phyloP scores from a whole-genome alignment of 2,113 vertebrate species.

The Leuciscus idus region DNA sequence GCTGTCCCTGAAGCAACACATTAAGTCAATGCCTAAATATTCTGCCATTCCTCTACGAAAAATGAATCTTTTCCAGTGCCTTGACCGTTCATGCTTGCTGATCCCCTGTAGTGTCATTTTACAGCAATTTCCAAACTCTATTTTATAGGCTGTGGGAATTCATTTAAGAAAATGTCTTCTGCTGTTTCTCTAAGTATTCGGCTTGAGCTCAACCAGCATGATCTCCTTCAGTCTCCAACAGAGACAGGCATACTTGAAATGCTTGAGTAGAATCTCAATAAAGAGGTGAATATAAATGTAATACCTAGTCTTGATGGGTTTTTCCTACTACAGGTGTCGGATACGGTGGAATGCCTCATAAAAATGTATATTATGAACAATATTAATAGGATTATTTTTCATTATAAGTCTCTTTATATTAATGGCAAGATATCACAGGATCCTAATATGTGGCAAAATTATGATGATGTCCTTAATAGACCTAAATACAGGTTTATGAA shows the following conservation, averaged over 20 bases:
- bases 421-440: neutral
- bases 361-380: neutral
- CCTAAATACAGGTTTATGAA: neutral
- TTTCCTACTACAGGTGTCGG: neutral
- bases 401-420: neutral
- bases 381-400: no score
- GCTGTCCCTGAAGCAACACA: neutral
- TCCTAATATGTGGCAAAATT: neutral
- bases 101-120: conserved; percentile 4
- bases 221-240: neutral
- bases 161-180: conserved; percentile 1
- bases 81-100: neutral
- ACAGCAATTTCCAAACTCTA: neutral
- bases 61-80: neutral
- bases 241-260: neutral
- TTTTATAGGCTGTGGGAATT: conserved; percentile 2
- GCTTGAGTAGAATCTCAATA: conserved; percentile 22
- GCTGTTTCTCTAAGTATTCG: conserved; percentile 14
- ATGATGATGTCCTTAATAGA: neutral
- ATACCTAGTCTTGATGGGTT: neutral
- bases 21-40: neutral
- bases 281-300: conserved; percentile 6
- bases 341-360: neutral
- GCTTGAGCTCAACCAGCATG: conserved; percentile 26
- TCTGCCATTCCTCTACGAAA: neutral